Evolutionary conservation across 37 sponge, comb jelly and placozoan genomes (phyloP).

Genomic region (Agelas oroides): DNA sequence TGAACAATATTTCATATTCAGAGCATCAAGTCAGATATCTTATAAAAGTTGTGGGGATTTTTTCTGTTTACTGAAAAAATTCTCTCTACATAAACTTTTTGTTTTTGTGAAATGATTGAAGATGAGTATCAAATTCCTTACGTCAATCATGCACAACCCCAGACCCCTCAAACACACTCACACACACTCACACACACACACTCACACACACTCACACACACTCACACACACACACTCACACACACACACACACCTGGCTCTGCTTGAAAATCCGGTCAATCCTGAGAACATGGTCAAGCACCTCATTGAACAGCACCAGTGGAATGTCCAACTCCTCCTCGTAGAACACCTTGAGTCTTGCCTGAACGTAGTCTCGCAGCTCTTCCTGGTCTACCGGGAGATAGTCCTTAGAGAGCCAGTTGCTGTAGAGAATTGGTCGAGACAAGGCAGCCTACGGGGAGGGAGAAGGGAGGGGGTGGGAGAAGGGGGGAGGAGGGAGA

Average conservation of each 20-base stretch:
- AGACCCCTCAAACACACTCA: no score
- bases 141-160: background rate
- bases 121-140: no score
- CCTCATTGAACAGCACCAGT: constrained; percentile 96
- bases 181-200: background rate
- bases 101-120: no score
- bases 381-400: constrained; percentile 92
- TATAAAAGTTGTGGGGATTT: no score
- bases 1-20: no score
- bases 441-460: constrained; percentile 70
- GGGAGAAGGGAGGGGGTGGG: background rate
- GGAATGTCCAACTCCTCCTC: constrained; percentile 98
- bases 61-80: no score
- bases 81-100: no score
- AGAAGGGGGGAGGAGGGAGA: background rate
- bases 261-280: constrained; percentile 98
- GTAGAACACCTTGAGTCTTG: constrained; percentile 95
- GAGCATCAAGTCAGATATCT: no score
- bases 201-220: background rate
- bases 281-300: constrained; percentile 95
- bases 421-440: constrained; percentile 95
- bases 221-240: no score
- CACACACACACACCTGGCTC: constrained; percentile 62
- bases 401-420: constrained; percentile 97
- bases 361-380: constrained; percentile 95